phyloP scores from a whole-genome alignment of 2,888 invertebrate species.

The Rugalucina vietnamica region DNA sequence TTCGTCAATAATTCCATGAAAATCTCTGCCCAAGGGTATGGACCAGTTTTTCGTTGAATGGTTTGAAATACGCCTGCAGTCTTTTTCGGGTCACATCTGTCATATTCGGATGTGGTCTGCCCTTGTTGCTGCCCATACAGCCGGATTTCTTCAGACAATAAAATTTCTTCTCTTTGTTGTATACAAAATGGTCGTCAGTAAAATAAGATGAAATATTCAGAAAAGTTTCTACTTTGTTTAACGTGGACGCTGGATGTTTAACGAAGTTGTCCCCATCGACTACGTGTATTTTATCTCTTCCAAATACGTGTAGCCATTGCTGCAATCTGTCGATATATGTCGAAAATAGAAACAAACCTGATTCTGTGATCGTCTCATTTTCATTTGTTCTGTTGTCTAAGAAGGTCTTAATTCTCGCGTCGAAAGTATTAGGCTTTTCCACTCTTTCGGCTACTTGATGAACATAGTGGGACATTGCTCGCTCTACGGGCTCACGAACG shows the following conservation, averaged over 20 bases:
- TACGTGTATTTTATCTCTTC: not conserved
- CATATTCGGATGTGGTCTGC: not conserved
- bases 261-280: not conserved
- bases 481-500: no score
- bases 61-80: not conserved
- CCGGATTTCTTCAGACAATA: not conserved
- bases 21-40: not conserved
- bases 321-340: not conserved
- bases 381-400: no score
- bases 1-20: not conserved
- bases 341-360: no score
- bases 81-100: not conserved
- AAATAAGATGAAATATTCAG: not conserved
- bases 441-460: no score
- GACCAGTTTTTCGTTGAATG: not conserved
- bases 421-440: no score
- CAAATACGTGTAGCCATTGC: not conserved
- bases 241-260: not conserved
- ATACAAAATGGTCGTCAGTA: not conserved
- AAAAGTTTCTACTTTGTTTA: not conserved
- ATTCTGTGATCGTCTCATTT: no score
- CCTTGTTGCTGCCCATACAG: not conserved
- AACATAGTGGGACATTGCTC: no score
- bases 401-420: no score
- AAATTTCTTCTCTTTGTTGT: not conserved